phyloP scores from a whole-genome alignment of 2,888 invertebrate genomes.

The Unio pictorum region DNA sequence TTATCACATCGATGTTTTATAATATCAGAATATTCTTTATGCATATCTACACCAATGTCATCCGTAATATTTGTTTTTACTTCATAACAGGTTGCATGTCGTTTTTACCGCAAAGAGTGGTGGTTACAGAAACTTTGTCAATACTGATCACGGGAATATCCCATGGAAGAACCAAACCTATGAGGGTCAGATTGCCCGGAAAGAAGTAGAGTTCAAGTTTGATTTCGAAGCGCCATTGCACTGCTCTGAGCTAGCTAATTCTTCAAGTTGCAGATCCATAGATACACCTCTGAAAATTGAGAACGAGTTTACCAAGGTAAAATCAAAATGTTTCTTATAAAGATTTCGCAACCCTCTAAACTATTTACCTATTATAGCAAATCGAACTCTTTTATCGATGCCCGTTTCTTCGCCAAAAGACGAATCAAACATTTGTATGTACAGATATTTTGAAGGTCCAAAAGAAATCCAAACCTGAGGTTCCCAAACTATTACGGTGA shows the following conservation, averaged over 20 bases:
- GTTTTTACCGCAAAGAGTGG: constrained; percentile 15
- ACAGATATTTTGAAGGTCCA: too few species aligned
- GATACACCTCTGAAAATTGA: constrained; percentile 1
- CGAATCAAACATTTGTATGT: too few species aligned
- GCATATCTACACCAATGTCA: neutral
- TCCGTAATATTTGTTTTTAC: neutral
- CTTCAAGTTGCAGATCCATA: neutral
- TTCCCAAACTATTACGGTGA: too few species aligned
- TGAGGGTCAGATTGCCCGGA: constrained; percentile 7
- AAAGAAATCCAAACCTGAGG: too few species aligned
- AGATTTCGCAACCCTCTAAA: too few species aligned
- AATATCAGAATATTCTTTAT: neutral
- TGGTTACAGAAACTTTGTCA: constrained; percentile 13
- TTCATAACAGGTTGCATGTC: constrained; percentile 9
- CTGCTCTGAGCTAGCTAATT: constrained; percentile 5
- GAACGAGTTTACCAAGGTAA: constrained; percentile 20
- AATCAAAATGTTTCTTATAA: too few species aligned
- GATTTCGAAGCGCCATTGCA: constrained; percentile 20
- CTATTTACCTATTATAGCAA: too few species aligned
- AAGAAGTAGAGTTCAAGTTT: constrained; percentile 20
- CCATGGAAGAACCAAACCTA: constrained; percentile 7
- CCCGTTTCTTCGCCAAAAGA: too few species aligned
- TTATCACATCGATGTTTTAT: too few species aligned
- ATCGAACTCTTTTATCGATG: too few species aligned
- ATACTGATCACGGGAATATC: constrained; percentile 6